A percentile compares a stretch with the other conserved stretches of the same genome.
Conservation (phyloP, 2,113 vertebrate species). For the Salminus brasiliensis region DNA sequence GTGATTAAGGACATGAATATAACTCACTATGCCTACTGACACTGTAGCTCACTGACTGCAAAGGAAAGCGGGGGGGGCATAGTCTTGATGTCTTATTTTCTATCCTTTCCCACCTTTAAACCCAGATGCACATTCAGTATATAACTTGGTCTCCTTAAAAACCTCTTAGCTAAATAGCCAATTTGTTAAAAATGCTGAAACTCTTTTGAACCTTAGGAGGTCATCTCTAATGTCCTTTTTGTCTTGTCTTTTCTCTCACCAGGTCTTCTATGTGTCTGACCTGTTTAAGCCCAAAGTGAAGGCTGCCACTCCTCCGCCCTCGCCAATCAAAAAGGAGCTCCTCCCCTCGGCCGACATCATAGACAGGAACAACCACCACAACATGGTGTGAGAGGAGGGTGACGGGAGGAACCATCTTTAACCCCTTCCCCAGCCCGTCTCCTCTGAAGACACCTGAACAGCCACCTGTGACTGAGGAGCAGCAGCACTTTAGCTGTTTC, state of each 20-base stretch:
- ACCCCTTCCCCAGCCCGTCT: slow-evolving; percentile 4
- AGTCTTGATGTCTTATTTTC: background rate
- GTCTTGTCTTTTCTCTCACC: slow-evolving; percentile 26
- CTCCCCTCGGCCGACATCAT: slow-evolving; percentile 94
- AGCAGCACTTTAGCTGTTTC: slow-evolving; percentile 12
- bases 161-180: too few species aligned
- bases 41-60: background rate
- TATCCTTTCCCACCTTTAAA: too few species aligned
- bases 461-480: slow-evolving; percentile 56
- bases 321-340: slow-evolving; percentile 92
- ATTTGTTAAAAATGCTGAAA: too few species aligned
- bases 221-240: background rate
- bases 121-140: too few species aligned
- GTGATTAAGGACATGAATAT: background rate
- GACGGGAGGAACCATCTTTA: slow-evolving; percentile 13
- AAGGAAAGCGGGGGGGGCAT: background rate
- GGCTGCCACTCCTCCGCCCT: slow-evolving; percentile 77
- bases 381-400: slow-evolving; percentile 80
- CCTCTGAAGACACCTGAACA: slow-evolving; percentile 55
- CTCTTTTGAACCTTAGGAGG: too few species aligned
- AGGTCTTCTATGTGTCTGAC: slow-evolving; percentile 97
- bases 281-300: slow-evolving; percentile 90
- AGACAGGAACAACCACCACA: slow-evolving; percentile 96
- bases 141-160: too few species aligned
- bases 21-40: background rate